These are phyloP conservation scores for Trogon melanurus DNA, from an alignment of 2,113 vertebrate genomes.

Conservation along the genomic window DNA sequence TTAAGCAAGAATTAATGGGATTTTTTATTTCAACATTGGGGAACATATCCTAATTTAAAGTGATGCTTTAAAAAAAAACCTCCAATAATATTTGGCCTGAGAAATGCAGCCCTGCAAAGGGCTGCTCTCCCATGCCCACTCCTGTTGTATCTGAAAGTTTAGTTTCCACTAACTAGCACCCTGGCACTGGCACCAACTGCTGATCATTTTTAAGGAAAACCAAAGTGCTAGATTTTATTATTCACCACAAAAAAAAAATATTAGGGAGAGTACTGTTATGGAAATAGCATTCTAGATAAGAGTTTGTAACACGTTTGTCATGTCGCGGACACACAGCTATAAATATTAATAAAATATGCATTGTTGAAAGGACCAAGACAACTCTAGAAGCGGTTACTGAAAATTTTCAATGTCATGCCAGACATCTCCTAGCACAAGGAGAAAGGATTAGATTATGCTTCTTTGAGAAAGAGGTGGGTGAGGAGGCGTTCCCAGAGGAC, in stretches of 20 bases:
- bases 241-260: not conserved
- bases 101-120: not conserved
- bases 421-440: not conserved
- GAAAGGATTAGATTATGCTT: not conserved
- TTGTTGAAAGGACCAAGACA: not conserved
- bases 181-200: not conserved
- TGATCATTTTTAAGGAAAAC: not conserved
- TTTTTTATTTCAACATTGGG: not conserved
- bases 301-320: not conserved
- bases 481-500: not conserved
- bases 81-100: not conserved
- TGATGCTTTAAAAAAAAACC: not conserved
- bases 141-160: not conserved
- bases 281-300: not conserved
- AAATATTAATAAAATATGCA: not conserved
- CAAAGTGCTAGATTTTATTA: not conserved
- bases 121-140: not conserved
- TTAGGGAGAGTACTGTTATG: not conserved
- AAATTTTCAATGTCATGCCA: not conserved
- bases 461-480: not conserved
- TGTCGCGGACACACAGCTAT: not conserved
- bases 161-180: not conserved
- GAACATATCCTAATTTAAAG: not conserved
- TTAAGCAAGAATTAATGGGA: not conserved
- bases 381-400: not conserved